Conservation (phyloP, 1,140 invertebrate genomes). For the Oscheius sp. region DNA sequence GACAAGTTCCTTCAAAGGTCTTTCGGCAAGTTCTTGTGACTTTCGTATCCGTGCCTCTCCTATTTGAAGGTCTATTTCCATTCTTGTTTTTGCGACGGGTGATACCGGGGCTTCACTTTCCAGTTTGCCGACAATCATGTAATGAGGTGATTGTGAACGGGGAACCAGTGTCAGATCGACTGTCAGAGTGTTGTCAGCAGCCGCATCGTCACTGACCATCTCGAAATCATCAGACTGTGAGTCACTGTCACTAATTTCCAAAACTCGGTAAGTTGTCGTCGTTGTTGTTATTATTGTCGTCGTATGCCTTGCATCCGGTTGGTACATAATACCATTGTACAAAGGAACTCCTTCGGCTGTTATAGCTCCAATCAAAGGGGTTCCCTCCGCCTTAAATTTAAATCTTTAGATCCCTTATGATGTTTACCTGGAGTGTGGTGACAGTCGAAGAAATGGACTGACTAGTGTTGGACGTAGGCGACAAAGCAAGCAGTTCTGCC, state of each 20-base stretch:
- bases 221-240: conserved; percentile 31
- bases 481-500: conserved; percentile 31
- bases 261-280: conserved; percentile 32
- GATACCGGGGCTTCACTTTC: conserved; percentile 18
- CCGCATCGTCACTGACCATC: conserved; percentile 16
- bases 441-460: conserved; percentile 37
- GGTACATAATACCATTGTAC: conserved; percentile 33
- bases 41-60: background rate
- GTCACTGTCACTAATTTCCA: conserved; percentile 35
- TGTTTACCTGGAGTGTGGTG: conserved; percentile 24
- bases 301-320: conserved; percentile 36
- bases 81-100: conserved; percentile 14
- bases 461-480: conserved; percentile 32
- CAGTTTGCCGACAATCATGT: conserved; percentile 20
- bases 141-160: conserved; percentile 19
- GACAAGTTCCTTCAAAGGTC: background rate
- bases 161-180: background rate
- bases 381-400: conserved; percentile 22
- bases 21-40: background rate
- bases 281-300: conserved; percentile 41
- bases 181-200: conserved; percentile 17
- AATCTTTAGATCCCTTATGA: background rate
- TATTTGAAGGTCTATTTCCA: conserved; percentile 24
- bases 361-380: conserved; percentile 36
- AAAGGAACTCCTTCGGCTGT: conserved; percentile 37